Conservation (phyloP, 37 sponge, comb jelly and placozoan genomes). For the Amphimedon queenslandica region DNA sequence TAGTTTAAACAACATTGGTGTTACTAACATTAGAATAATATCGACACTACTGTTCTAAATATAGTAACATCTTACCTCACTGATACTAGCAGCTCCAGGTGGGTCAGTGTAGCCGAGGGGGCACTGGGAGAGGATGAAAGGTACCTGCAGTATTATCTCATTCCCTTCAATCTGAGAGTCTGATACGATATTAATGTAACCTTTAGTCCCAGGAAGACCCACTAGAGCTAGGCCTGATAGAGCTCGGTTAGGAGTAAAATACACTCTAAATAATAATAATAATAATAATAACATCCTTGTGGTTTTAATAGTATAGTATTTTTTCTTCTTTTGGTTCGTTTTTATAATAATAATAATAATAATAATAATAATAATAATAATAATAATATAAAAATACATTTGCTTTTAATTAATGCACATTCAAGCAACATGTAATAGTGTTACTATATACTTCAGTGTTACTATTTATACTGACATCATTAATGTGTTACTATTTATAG, state of each 20-base stretch:
- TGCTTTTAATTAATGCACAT: too few species aligned
- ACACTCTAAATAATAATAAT: constrained; percentile 18
- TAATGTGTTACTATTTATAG: too few species aligned
- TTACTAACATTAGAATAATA: too few species aligned
- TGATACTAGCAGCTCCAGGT: constrained; percentile 23
- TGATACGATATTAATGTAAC: constrained; percentile 32
- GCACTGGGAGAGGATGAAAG: constrained; percentile 69
- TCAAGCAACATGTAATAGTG: too few species aligned
- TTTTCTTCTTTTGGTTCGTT: too few species aligned
- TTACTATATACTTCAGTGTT: too few species aligned
- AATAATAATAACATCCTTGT: too few species aligned
- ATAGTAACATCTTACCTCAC: too few species aligned
- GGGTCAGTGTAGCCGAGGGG: constrained; percentile 67
- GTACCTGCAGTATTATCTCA: constrained; percentile 39
- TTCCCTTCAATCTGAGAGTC: constrained; percentile 45
- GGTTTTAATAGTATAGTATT: neutral
- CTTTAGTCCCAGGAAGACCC: constrained; percentile 63
- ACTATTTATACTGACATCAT: too few species aligned
- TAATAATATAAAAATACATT: neutral
- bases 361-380: neutral
- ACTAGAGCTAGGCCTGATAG: constrained; percentile 62
- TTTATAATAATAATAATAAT: too few species aligned
- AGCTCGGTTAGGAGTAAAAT: constrained; percentile 71
- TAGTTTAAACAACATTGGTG: too few species aligned
- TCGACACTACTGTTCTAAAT: too few species aligned